Base-by-base conservation (phyloP, 2,888 invertebrate species). In the Agriotes lineatus region DNA sequence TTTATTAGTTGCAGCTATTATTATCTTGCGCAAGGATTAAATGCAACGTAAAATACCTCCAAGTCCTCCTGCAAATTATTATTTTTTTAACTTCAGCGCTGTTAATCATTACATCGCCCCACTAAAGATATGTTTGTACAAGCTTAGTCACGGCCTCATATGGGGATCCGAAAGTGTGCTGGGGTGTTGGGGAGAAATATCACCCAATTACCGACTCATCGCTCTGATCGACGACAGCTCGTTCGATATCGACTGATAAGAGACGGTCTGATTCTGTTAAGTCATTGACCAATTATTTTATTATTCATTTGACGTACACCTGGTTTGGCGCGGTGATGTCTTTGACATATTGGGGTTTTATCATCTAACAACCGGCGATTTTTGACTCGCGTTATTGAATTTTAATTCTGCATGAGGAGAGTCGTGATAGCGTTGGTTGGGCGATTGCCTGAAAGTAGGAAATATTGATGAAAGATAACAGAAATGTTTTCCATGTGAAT, bases 211-310 rank as follows among this genome's bases (percentile, higher is more conserved):
- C 76, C 75, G 76, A 77, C 79, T 79, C 81, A 82, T 81, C 80
- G 78, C 74, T 59, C 73, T 80, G 79, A 81, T 81, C 81, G 77
- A 74, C 77, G 80, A 79, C 80, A 79, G 78, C 76, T 71, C 73
- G 73, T 74, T 76, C 71, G 77, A 79, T 79, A 79, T 79, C 79
- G 72, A 76, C 75, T 77, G 80, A 80, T 81, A 80, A 80, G 42
- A 54, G 69, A 65, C 74, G 71, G 75, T 74, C 69, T 75, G 80
- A 81, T 81, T 81, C 77, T 77, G 81, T 80, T 76, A 81, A 82
- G 82, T 82, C 82, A 82, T 81, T 74, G 80, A 80, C 79, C 82
- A 82, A 82, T 82, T 82, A 81, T 74, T 72, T 58, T 72, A 72
- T 70, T 72, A 70, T 67, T 71, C 62, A 64, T 69, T 70, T 65